Evolutionary conservation across 1,140 invertebrate genomes (phyloP), one percentile per base, ranked within the genome.

Genomic region (Zaprionus africanus): DNA sequence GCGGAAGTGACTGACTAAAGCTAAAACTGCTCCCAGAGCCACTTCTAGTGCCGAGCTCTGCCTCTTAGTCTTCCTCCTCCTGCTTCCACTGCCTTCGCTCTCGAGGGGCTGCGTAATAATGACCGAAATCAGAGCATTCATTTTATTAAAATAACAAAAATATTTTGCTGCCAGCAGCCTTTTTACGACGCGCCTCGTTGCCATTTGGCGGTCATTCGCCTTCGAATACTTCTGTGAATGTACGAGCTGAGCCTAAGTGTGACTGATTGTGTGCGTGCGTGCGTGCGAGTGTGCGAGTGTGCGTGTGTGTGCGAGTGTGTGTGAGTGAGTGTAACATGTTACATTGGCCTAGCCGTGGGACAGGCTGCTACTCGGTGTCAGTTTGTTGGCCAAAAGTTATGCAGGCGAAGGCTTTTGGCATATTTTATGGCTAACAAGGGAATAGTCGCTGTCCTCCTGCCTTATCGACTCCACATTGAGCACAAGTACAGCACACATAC

Each of bases 61-160:
- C 15, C 36, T 38, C 31, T 34, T 13, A n/a, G 6, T 34, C 3
- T 11, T 9, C 11, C 31, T 59, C 11, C 12, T 1, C 1, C 57
- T 22, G 5, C 22, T n/a, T n/a, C 17, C 5, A 1, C 5, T 31
- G 19, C 31, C 4, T n/a, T 19, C 56, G 22, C 4, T 36, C 17
- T 60, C 22, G 11, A 15, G 31, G 72, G 51, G 7, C 31, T 58
- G 77, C 15, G 65, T 77, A 82, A 77, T 82, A 82, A 82, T 83
- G 78, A 76, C 59, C 60, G 78, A 87, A 87, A 87, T 88, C 83
- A 88, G 84, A 76, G 84, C 76, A 61, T 54, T 79, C 68, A 72
- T 82, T 81, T 88, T 81, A 87, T 87, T 87, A 88, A 87, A 83
- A 87, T 81, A 81, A 81, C 84, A 88, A 72, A 87, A 88, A 83